phyloP scores from a whole-genome alignment of 2,888 invertebrate species.

The Dryococelus australis region DNA sequence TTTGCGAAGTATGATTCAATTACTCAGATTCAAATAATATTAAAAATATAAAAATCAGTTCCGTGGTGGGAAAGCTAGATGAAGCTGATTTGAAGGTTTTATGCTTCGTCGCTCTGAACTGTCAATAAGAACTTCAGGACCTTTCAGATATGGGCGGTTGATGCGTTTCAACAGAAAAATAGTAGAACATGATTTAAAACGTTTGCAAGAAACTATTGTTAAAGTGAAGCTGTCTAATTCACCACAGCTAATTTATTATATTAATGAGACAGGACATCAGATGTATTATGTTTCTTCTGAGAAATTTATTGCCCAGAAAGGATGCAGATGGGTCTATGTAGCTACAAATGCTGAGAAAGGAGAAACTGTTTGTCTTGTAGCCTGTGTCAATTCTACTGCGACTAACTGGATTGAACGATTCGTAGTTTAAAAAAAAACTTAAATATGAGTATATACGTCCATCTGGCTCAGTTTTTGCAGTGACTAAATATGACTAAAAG shows the following conservation, averaged over 20 bases:
- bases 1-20: neutral
- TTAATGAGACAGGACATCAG: neutral
- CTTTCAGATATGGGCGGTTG: neutral
- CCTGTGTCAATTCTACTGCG: neutral
- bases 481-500: neutral
- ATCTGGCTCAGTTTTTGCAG: neutral
- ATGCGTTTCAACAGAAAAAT: slow-evolving; percentile 19
- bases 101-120: slow-evolving; percentile 17
- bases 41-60: neutral
- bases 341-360: slow-evolving; percentile 13
- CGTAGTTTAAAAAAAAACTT: too few relatives aligned
- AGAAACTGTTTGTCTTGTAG: neutral
- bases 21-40: neutral
- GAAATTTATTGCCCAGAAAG: neutral
- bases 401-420: too few relatives aligned
- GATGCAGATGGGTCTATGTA: neutral
- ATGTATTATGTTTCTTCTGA: neutral
- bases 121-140: neutral
- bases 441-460: neutral
- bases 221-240: neutral
- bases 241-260: slow-evolving; percentile 4
- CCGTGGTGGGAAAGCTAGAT: slow-evolving; percentile 2
- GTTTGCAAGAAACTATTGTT: neutral
- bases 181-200: neutral
- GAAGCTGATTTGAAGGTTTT: neutral